These are phyloP conservation scores for Drosophila meridionalis DNA, from an alignment of 2,888 invertebrate genomes.

Conservation along the genomic window DNA sequence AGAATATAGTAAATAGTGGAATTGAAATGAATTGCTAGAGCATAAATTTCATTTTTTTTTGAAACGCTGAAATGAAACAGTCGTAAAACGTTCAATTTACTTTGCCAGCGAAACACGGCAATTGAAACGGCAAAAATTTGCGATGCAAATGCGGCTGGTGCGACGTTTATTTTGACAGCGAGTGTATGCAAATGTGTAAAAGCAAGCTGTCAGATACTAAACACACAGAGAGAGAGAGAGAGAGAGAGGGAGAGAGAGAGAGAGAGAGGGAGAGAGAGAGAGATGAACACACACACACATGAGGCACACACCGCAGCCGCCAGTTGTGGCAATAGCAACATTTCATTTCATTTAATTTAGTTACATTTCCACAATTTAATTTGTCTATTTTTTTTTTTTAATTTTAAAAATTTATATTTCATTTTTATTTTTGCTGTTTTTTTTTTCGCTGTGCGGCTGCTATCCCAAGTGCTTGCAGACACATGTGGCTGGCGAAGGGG, in stretches of 20 bases:
- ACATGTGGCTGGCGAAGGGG: background rate
- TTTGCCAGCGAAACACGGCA: background rate
- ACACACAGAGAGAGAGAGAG: background rate
- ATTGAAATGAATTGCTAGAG: background rate
- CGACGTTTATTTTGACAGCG: conserved; percentile 40
- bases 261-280: background rate
- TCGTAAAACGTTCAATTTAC: conserved; percentile 5
- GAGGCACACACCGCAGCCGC: conserved; percentile 10
- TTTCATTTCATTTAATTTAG: conserved; percentile 71
- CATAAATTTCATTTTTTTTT: background rate
- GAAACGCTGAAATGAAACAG: background rate
- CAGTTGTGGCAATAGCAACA: conserved; percentile 34
- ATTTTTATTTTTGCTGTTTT: conserved; percentile 65
- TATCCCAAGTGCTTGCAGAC: conserved; percentile 50
- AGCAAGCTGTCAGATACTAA: conserved; percentile 27
- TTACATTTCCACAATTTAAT: conserved; percentile 61
- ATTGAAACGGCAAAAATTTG: conserved; percentile 27
- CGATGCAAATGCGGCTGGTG: conserved; percentile 36
- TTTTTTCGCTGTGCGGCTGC: conserved; percentile 44
- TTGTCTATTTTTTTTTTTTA: conserved; percentile 36
- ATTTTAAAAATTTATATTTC: conserved; percentile 70
- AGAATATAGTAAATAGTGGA: background rate
- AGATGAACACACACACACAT: background rate
- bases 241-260: background rate
- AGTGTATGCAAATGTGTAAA: conserved; percentile 53